Conservation (phyloP, 2,888 invertebrate species). For the Bembecia ichneumoniformis region DNA sequence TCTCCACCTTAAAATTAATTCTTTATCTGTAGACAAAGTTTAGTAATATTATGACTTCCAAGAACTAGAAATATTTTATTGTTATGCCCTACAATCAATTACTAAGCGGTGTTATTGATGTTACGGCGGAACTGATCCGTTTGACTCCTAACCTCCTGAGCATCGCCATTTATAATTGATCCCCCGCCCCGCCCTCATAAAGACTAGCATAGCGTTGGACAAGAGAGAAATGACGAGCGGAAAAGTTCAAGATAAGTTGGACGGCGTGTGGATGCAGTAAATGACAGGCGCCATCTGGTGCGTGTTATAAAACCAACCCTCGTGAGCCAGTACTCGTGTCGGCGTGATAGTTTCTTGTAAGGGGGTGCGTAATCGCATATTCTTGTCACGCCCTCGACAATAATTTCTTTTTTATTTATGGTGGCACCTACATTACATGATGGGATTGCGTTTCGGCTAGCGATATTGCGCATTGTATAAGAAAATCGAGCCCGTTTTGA, state of each 20-base stretch:
- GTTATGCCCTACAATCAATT: conserved; percentile 59
- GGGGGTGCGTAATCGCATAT: conserved; percentile 17
- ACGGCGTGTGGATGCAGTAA: conserved; percentile 44
- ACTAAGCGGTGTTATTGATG: conserved; percentile 48
- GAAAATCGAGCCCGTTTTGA: too few relatives aligned
- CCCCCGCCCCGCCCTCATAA: conserved; percentile 12
- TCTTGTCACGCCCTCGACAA: not conserved
- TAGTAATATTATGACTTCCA: conserved; percentile 1
- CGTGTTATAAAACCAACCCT: conserved; percentile 63
- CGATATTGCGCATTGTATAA: too few relatives aligned
- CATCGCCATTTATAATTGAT: conserved; percentile 27
- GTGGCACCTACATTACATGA: too few relatives aligned
- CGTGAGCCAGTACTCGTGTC: conserved; percentile 48
- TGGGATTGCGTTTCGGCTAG: too few relatives aligned
- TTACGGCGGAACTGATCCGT: conserved; percentile 54
- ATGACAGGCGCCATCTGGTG: conserved; percentile 66
- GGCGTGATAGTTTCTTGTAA: conserved; percentile 60
- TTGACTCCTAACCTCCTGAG: conserved; percentile 59
- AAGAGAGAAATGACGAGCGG: not conserved
- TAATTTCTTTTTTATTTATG: not conserved
- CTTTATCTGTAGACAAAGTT: too few relatives aligned
- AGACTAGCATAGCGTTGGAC: too few relatives aligned
- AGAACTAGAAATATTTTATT: conserved; percentile 51
- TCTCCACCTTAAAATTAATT: too few relatives aligned
- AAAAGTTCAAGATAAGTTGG: conserved; percentile 20